Conservation (phyloP, 2,113 vertebrate genomes). For the Myotis lucifugus region DNA sequence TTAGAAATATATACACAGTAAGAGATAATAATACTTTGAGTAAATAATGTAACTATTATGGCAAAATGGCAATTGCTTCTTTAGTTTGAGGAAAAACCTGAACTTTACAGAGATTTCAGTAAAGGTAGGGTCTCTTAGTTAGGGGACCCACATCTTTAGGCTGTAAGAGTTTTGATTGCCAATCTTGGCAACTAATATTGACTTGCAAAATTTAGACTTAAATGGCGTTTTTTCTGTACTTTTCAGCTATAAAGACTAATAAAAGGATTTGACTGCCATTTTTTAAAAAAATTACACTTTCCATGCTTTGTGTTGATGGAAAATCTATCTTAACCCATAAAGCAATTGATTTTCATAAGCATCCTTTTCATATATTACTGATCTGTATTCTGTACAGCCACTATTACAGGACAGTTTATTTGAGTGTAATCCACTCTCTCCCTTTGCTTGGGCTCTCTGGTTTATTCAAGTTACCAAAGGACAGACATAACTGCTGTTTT, state of each 20-base stretch:
- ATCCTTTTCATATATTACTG: constrained; percentile 75
- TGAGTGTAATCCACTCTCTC: constrained; percentile 78
- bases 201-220: constrained; percentile 28
- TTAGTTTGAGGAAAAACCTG: neutral
- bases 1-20: neutral
- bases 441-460: constrained; percentile 82
- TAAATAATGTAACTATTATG: neutral
- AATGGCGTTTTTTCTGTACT: constrained; percentile 33
- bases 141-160: neutral
- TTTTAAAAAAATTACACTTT: constrained; percentile 59
- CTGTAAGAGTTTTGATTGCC: neutral
- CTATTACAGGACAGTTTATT: constrained; percentile 79
- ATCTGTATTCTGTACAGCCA: constrained; percentile 81
- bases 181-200: neutral
- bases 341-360: constrained; percentile 69
- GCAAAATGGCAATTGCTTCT: neutral
- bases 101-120: neutral
- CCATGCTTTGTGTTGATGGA: constrained; percentile 61
- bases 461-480: constrained; percentile 82
- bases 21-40: constrained; percentile 26
- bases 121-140: neutral
- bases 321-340: constrained; percentile 76
- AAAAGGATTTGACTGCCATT: constrained; percentile 45
- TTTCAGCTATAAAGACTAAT: constrained; percentile 46
- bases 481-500: constrained; percentile 84